Evolutionary conservation across 2,113 vertebrate species (phyloP), one percentile per base, ranked within the genome.

Genomic region (Zosterops hypoxanthus): DNA sequence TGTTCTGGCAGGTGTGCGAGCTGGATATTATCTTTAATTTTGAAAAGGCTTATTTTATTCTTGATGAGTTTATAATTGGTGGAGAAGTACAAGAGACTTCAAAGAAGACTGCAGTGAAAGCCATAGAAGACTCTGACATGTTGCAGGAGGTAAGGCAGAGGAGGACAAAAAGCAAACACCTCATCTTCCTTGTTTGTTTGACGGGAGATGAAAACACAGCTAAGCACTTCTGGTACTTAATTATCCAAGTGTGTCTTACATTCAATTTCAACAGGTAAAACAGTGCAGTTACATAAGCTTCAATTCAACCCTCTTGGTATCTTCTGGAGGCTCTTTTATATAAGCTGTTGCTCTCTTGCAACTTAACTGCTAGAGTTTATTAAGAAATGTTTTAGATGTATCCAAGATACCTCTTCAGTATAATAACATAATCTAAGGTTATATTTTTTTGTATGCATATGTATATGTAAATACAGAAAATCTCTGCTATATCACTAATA

Each of bases 11-110:
- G 99, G 99, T 99, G 55, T 99, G 99, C 10, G 99, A 99, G 96
- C 90, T 99, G 97, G 99, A 99, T 96, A 99, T 99, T 82, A 99
- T 99, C 90, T 99, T 99, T 91, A 99, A 99, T 96, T 99, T 99
- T 95, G 99, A 99, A 96, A 99, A 99, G 97, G 99, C 99, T 14
- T 99, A 99, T 95, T 99, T 98, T 97, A 99, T 99, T 95, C 98
- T 99, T 88, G 99, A 99, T 44, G 99, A 99, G 75, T 99, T 99
- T 97, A 98, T 99, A 83, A 98, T 99, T 84, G 98, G 98, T 52
- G 99, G 99, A 95, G 99, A 99, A 95, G 78, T 99, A 89, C 98
- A 98, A 88, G 99, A 99, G 96, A 99, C 99, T 9, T 99, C 99
- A 28, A 99, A 99, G 96, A 95, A 96, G 76, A 96, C 93, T 28